These are phyloP conservation scores for Eledone cirrhosa DNA, from an alignment of 2,888 invertebrate genomes.

Conservation along the genomic window DNA sequence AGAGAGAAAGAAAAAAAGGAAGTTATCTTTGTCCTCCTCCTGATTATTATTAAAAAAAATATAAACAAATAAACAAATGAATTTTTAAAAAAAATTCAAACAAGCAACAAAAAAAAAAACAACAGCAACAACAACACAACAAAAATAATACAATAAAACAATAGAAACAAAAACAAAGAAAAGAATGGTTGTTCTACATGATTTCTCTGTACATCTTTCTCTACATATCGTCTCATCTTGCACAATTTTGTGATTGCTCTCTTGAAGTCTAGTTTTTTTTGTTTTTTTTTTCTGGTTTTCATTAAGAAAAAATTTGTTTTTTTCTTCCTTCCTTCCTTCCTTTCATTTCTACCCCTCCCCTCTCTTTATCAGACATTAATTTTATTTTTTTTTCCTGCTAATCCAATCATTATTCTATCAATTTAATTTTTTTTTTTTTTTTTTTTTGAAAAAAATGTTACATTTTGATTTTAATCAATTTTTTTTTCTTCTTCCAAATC, in stretches of 20 bases:
- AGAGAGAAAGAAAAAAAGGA: too few species aligned
- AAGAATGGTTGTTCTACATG: conserved; percentile 16
- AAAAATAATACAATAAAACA: background rate
- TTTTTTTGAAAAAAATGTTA: too few species aligned
- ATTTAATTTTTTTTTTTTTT: too few species aligned
- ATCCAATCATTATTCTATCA: too few species aligned
- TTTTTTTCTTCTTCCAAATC: background rate
- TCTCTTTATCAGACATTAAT: too few species aligned
- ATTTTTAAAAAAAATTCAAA: too few species aligned
- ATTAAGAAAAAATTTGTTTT: background rate
- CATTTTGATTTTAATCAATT: background rate
- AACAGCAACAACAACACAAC: too few species aligned
- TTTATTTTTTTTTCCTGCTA: too few species aligned
- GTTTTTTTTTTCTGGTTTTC: conserved; percentile 1
- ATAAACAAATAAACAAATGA: too few species aligned
- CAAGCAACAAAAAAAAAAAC: too few species aligned
- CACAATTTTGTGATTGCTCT: conserved; percentile 28
- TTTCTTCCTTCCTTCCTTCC: background rate
- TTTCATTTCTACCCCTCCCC: background rate
- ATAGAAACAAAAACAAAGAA: background rate
- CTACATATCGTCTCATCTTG: conserved; percentile 29
- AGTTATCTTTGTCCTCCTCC: too few species aligned
- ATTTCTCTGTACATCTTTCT: conserved; percentile 3
- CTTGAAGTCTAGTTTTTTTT: background rate
- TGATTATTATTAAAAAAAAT: too few species aligned